A percentile compares a stretch with the other conserved stretches of the same genome.
These are phyloP conservation scores for Drosophila azteca DNA, from an alignment of 1,140 invertebrate genomes.

Conservation along the genomic window DNA sequence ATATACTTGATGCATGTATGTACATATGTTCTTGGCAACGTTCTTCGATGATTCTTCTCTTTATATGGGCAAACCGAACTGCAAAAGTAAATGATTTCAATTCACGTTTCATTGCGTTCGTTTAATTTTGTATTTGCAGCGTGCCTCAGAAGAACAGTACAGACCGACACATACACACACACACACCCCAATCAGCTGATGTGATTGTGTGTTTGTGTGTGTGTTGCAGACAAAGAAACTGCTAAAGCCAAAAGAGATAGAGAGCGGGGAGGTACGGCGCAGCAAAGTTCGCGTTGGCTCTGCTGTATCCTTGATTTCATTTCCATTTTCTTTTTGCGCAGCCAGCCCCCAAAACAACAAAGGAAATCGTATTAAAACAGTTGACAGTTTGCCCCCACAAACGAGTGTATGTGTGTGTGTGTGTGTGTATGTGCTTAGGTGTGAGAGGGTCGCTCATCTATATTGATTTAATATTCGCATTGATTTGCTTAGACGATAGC, in stretches of 20 bases:
- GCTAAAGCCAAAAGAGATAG: slow-evolving; percentile 4
- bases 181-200: slow-evolving; percentile 58
- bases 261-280: too few relatives aligned
- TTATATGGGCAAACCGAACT: slow-evolving; percentile 52
- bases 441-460: slow-evolving; percentile 16
- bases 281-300: slow-evolving; percentile 35
- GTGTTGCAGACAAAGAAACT: slow-evolving; percentile 61
- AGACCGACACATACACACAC: slow-evolving; percentile 8
- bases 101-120: slow-evolving; percentile 59
- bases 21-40: slow-evolving; percentile 14
- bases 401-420: slow-evolving; percentile 6
- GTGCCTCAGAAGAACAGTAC: slow-evolving; percentile 26
- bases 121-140: slow-evolving; percentile 39
- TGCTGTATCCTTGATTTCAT: slow-evolving; percentile 69
- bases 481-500: slow-evolving; percentile 40
- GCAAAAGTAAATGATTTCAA: slow-evolving; percentile 68
- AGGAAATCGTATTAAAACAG: slow-evolving; percentile 46
- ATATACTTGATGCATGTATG: neutral
- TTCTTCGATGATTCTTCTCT: slow-evolving; percentile 19
- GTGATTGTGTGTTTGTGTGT: slow-evolving; percentile 32
- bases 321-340: slow-evolving; percentile 59
- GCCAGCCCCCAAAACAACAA: slow-evolving; percentile 55
- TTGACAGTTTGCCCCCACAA: slow-evolving; percentile 16
- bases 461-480: slow-evolving; percentile 54
- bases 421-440: neutral